Base-by-base conservation (phyloP, 2,888 invertebrate genomes). In the Drosophila kanekoi region DNA sequence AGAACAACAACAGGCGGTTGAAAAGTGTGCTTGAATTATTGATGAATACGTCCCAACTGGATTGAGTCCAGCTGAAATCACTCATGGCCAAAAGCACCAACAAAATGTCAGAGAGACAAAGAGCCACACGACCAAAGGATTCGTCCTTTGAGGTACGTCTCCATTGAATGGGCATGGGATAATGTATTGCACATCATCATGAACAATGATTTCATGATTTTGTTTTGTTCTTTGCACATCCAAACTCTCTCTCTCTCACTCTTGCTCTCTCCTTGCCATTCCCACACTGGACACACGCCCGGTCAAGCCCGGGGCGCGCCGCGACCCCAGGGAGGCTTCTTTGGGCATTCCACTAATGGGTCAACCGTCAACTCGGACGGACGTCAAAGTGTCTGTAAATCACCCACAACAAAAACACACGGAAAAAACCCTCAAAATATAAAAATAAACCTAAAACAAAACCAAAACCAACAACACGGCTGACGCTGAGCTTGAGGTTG, bases 131-230 rank as follows among this genome's bases (percentile, higher is more conserved):
- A 78, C 28, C 28, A 28, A 78, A 75, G 79, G 78, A 78, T 79
- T 75, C 68, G 48, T 79, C 85, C 77, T 84, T 77, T 79, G 85
- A 79, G 81, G 71, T 82, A 61, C 52, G 57, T 32, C 63, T 57
- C 51, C 67, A 56, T 44, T 73, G 80, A 70, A 77, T 72, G 77
- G 80, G 78, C 62, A 74, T 72, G 80, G 28, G 80, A 85, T 87
- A 87, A 87, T 89, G 84, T 79, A 88, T 89, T 83, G 88, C 77
- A 77, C 83, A 84, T 86, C 87, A 84, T 86, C 82, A 87, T 87
- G 89, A 75, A 83, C 85, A 87, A 87, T 87, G 89, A 88, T 87
- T 89, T 84, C 87, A 87, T 81, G 85, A 87, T 89, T 89, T 84
- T 58, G 62, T 66, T 71, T 59, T 73, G 65, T 66, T 69, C 75